These are phyloP conservation scores for Channa maculata DNA, from an alignment of 2,113 vertebrate genomes.

Conservation along the genomic window DNA sequence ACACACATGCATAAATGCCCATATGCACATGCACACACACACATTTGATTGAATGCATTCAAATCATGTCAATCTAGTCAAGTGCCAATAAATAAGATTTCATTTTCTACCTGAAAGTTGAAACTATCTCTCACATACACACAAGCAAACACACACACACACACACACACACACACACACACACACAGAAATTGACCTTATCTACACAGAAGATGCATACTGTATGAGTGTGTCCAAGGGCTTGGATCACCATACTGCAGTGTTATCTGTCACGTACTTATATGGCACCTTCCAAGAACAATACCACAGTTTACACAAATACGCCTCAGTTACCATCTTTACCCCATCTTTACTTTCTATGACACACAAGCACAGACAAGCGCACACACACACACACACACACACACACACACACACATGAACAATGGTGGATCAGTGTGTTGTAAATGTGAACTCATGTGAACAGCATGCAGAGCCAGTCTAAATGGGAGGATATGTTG, in stretches of 20 bases:
- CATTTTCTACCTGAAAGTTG: conserved; percentile 61
- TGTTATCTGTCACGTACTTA: not conserved
- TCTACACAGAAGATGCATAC: not conserved
- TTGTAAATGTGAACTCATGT: conserved; percentile 22
- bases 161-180: conserved; percentile 2
- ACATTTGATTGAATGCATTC: conserved; percentile 48
- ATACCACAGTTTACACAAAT: conserved; percentile 34
- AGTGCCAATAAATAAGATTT: conserved; percentile 69
- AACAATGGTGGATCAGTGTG: conserved; percentile 5
- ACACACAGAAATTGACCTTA: conserved; percentile 1
- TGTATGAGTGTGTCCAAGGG: conserved; percentile 12
- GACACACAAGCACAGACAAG: not conserved
- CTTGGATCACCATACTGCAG: conserved; percentile 11
- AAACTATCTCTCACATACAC: conserved; percentile 41
- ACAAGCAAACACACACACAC: conserved; percentile 33
- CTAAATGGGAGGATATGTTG: conserved; percentile 42
- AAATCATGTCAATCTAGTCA: conserved; percentile 63
- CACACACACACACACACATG: not conserved
- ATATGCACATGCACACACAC: not conserved
- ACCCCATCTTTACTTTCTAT: not conserved
- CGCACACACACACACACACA: not conserved
- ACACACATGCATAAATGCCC: not conserved
- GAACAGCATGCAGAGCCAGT: conserved; percentile 10
- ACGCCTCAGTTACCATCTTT: conserved; percentile 14
- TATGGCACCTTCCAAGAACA: conserved; percentile 41